phyloP scores from a whole-genome alignment of 1,140 invertebrate genomes.

The Trachymyrmex cornetzi region DNA sequence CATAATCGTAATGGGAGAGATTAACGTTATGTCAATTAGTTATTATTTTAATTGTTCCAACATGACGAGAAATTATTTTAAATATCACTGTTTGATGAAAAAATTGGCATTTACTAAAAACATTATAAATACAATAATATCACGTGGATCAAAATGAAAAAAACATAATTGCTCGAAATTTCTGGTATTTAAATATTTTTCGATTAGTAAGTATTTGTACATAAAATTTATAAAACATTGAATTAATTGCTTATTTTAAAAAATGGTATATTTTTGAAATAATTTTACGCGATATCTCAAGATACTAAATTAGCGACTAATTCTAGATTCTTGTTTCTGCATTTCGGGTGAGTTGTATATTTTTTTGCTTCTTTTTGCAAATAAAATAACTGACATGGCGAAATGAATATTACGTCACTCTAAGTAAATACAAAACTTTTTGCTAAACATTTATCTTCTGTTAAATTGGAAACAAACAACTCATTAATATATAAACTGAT shows the following conservation, averaged over 20 bases:
- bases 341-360: not conserved
- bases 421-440: not conserved
- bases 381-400: not conserved
- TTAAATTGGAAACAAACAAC: not conserved
- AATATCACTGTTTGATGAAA: not conserved
- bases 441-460: not conserved
- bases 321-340: not conserved
- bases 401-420: not conserved
- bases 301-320: not conserved
- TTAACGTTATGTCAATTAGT: too few species aligned
- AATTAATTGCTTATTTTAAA: not conserved
- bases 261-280: not conserved
- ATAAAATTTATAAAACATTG: not conserved
- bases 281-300: not conserved
- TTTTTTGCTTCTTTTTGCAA: not conserved
- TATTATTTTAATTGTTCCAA: not conserved
- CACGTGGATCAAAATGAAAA: too few species aligned
- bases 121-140: not conserved
- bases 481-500: not conserved
- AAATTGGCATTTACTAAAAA: not conserved
- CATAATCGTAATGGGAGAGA: not conserved
- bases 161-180: too few species aligned
- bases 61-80: not conserved
- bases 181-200: not conserved
- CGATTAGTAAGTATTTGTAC: not conserved